phyloP scores from a whole-genome alignment of 1,140 invertebrate genomes.

The Panonychus citri region DNA sequence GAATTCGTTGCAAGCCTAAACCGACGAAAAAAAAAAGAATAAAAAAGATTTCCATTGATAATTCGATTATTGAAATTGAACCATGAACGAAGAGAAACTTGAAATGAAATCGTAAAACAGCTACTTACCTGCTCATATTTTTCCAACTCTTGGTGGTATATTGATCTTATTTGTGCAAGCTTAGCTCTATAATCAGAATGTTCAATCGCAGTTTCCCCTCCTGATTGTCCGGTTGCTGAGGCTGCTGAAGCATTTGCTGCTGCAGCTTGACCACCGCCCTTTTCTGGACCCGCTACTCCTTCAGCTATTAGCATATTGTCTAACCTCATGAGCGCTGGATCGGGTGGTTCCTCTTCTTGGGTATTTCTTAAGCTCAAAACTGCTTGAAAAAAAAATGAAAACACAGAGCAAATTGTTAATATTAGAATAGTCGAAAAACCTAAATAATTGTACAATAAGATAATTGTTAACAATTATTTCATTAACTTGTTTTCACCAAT shows the following conservation, averaged over 20 bases:
- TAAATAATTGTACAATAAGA: too few relatives aligned
- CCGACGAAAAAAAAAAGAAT: conserved; percentile 12
- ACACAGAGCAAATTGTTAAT: too few relatives aligned
- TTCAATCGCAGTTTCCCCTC: conserved; percentile 83
- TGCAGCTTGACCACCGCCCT: conserved; percentile 71
- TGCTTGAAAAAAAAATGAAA: conserved; percentile 19
- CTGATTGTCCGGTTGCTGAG: conserved; percentile 38
- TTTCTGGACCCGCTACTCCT: conserved; percentile 92
- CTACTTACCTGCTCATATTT: conserved; percentile 77
- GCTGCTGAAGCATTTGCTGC: conserved; percentile 73
- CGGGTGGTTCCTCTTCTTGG: conserved; percentile 93
- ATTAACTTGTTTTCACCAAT: too few relatives aligned
- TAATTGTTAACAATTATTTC: too few relatives aligned
- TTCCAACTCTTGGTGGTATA: conserved; percentile 96
- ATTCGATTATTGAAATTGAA: background rate
- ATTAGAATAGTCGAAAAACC: too few relatives aligned
- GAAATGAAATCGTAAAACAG: too few relatives aligned
- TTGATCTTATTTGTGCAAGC: conserved; percentile 92
- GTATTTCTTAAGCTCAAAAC: conserved; percentile 83
- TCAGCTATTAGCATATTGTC: conserved; percentile 99
- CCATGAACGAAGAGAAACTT: too few relatives aligned
- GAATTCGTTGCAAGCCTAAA: conserved; percentile 94
- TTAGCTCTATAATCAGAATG: conserved; percentile 98
- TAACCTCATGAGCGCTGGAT: conserved; percentile 91
- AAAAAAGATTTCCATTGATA: background rate